phyloP scores from a whole-genome alignment of 2,888 invertebrate species.

The Pristionchus mayeri region DNA sequence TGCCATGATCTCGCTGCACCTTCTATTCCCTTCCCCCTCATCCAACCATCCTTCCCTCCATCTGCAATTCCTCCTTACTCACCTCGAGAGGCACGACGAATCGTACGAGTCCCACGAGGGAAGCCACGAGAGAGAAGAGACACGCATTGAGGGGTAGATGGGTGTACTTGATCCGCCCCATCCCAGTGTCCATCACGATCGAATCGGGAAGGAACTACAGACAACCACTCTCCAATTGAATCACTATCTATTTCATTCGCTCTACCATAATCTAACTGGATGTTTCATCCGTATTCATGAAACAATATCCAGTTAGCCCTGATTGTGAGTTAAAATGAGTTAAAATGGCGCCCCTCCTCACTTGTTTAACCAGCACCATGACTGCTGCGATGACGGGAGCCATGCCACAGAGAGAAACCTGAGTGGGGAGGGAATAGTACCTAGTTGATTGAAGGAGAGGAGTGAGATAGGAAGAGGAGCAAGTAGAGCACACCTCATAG shows the following conservation, averaged over 20 bases:
- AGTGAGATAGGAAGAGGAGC: neutral
- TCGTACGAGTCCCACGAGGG: constrained; percentile 56
- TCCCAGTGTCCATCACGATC: constrained; percentile 70
- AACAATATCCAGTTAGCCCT: neutral
- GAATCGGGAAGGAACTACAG: constrained; percentile 73
- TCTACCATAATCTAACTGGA: neutral
- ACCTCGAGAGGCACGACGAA: constrained; percentile 54
- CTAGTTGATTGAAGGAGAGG: too few relatives aligned
- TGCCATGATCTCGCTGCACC: constrained; percentile 49
- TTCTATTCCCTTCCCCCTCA: neutral
- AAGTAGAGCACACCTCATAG: constrained; percentile 19
- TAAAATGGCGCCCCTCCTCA: constrained; percentile 39
- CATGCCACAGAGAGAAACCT: constrained; percentile 52
- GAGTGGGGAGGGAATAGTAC: neutral
- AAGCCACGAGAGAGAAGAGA: constrained; percentile 54
- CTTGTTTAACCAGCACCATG: constrained; percentile 74
- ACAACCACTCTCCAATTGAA: too few relatives aligned
- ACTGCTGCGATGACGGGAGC: constrained; percentile 63
- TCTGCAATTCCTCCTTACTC: neutral
- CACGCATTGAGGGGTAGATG: constrained; percentile 69
- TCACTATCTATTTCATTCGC: neutral
- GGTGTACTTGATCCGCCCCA: constrained; percentile 73
- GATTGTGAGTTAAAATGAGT: neutral
- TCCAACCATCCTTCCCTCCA: too few relatives aligned
- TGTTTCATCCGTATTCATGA: too few relatives aligned